Conservation (phyloP, 2,113 vertebrate genomes). For the Delphinus delphis region DNA sequence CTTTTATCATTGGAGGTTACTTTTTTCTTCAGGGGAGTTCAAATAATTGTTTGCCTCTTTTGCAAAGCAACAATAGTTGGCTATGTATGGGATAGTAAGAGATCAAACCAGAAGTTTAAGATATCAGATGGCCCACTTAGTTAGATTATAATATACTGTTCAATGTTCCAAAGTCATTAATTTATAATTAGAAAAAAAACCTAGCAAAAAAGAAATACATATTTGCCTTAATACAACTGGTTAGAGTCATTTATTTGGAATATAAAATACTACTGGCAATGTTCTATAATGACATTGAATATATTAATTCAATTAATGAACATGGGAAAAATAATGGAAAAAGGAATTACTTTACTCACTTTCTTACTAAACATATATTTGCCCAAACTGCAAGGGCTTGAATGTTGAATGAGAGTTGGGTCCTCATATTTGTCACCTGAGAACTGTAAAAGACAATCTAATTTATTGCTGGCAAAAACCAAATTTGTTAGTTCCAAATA, state of each 20-base stretch:
- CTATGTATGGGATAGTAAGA: background rate
- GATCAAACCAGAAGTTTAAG: background rate
- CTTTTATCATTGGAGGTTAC: background rate
- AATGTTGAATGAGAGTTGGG: conserved; percentile 80
- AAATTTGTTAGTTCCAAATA: conserved; percentile 46
- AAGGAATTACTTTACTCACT: conserved; percentile 79
- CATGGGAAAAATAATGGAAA: background rate
- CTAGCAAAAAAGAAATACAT: background rate
- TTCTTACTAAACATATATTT: conserved; percentile 74
- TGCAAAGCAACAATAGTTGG: background rate
- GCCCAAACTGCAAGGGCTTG: conserved; percentile 81
- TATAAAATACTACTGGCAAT: background rate
- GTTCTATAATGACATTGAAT: background rate
- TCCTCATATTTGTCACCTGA: conserved; percentile 84
- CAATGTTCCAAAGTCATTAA: conserved; percentile 30
- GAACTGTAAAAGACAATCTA: conserved; percentile 78
- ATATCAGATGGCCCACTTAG: background rate
- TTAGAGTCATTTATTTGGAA: background rate
- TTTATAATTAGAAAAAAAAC: conserved; percentile 1
- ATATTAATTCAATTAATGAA: background rate
- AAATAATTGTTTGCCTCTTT: conserved; percentile 35
- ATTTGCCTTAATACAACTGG: background rate
- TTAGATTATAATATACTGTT: background rate
- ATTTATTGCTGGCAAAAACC: conserved; percentile 31
- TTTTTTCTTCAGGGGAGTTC: conserved; percentile 10